Base-by-base conservation (phyloP, 2,113 vertebrate species). In the Pelusios castaneus region DNA sequence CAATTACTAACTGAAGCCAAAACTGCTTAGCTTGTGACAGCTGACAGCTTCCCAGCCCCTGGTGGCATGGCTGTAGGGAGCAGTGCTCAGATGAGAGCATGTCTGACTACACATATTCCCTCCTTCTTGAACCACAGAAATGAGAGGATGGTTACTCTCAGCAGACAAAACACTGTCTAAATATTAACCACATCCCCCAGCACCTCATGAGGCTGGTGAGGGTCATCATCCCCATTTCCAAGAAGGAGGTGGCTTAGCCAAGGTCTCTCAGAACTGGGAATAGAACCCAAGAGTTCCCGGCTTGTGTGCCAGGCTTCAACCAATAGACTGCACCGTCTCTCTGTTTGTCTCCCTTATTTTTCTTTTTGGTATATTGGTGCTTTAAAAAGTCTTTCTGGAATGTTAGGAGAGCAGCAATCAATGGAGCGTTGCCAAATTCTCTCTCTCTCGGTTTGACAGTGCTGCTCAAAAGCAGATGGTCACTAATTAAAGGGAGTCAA, bases 401-500 rank as follows among this genome's bases (percentile, higher is more conserved):
- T 9, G 2, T 94, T 87, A 91, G 91, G 93, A 91, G 91, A 96
- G 96, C 87, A 91, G 92, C 90, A 83, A 67, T 80, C 76, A 45
- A 90, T 87, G 87, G 92, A 45, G 11, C 58, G 54, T 82, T 95
- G 91, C 95, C 93, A 97, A 96, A 67, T 80, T 58, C 63, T 96
- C 84, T 45, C 79, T 96, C 85, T 47, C 79, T 21, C 52, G 89
- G 80, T 56, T 75, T 96, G 94, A 95, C 91, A 95, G 92, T 76
- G 91, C 91, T 89, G 84, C 89, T 89, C 45, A 85, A 91, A 96
- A 89, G 63, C 95, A 96, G 95, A 95, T 95, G 92, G 96, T 95
- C 91, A 89, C 87, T 95, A 95, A 96, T 96, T 94, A 93, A 90
- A 96, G 80, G 73, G 89, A 96, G 82, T 95, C 80, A 89, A 95